Conservation (phyloP, 2,797 vertebrate species). For the Microhierax caerulescens region DNA sequence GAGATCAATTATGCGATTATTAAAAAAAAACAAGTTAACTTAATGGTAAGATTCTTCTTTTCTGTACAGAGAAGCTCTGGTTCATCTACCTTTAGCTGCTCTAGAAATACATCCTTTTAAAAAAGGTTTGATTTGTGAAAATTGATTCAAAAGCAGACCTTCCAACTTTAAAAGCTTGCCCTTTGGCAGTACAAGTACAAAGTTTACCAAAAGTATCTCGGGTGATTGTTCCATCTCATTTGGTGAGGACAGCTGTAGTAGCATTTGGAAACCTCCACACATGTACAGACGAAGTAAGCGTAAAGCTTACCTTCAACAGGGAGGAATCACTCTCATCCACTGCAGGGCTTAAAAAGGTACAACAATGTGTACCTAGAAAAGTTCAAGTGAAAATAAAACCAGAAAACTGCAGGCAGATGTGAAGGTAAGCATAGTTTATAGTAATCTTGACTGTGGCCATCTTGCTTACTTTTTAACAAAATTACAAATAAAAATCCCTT, state of each 20-base stretch:
- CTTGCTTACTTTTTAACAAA: conserved; percentile 16
- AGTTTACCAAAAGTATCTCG: conserved; percentile 4
- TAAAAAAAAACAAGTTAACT: conserved; percentile 58
- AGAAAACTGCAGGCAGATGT: not conserved
- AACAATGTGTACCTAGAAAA: conserved; percentile 34
- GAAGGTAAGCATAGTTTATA: not conserved
- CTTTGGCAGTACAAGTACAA: not conserved
- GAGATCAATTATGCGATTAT: conserved; percentile 12
- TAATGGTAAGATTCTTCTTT: conserved; percentile 40
- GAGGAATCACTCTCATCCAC: conserved; percentile 37
- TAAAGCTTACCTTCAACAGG: conserved; percentile 49
- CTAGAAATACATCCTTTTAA: not conserved
- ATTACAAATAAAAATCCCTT: not conserved
- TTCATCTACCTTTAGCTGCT: conserved; percentile 49
- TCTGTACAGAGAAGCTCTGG: conserved; percentile 50
- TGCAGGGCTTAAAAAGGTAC: conserved; percentile 47
- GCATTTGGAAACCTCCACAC: conserved; percentile 43
- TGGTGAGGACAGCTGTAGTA: conserved; percentile 36
- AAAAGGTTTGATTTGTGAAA: not conserved
- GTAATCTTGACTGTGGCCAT: not conserved
- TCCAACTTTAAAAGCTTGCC: conserved; percentile 33
- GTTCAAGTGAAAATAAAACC: conserved; percentile 3
- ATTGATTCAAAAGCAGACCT: conserved; percentile 32
- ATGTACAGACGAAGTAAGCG: not conserved
- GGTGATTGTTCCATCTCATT: not conserved